These are phyloP conservation scores for Hydroisotoma schaefferi DNA, from an alignment of 2,888 invertebrate species.

Conservation along the genomic window DNA sequence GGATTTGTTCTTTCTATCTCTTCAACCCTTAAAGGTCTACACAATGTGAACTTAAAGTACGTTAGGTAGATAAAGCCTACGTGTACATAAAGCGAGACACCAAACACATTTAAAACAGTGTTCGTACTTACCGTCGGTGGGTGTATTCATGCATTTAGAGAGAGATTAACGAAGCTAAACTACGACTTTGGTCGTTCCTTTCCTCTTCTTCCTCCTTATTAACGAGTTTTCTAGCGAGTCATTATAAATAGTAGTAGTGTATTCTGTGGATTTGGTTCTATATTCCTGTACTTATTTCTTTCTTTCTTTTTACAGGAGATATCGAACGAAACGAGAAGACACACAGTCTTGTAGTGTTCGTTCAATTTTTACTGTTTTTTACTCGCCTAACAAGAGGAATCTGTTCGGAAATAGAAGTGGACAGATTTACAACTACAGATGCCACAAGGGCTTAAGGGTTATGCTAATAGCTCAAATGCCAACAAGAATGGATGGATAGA, in stretches of 20 bases:
- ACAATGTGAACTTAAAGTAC: no score
- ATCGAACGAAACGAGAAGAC: not conserved
- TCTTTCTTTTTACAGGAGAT: not conserved
- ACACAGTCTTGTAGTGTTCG: no score
- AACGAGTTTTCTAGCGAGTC: no score
- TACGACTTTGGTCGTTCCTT: no score
- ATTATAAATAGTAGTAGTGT: not conserved
- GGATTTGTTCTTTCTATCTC: not conserved
- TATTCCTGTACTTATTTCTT: no score
- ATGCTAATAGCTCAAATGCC: conserved; percentile 5
- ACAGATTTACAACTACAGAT: conserved; percentile 29
- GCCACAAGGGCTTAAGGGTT: conserved; percentile 11
- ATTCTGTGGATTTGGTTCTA: not conserved
- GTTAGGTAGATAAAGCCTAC: no score
- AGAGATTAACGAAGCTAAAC: no score
- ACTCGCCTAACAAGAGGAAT: conserved; percentile 9
- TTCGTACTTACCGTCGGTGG: no score
- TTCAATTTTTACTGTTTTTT: conserved; percentile 8
- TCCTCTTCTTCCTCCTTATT: no score
- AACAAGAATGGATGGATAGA: not conserved
- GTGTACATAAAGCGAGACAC: no score
- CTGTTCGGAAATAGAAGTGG: conserved; percentile 25
- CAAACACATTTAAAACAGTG: no score
- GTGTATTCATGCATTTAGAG: no score
- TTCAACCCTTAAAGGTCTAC: not conserved